These are phyloP conservation scores for Plectrocnemia conspersa DNA, from an alignment of 1,140 invertebrate species.

Conservation along the genomic window DNA sequence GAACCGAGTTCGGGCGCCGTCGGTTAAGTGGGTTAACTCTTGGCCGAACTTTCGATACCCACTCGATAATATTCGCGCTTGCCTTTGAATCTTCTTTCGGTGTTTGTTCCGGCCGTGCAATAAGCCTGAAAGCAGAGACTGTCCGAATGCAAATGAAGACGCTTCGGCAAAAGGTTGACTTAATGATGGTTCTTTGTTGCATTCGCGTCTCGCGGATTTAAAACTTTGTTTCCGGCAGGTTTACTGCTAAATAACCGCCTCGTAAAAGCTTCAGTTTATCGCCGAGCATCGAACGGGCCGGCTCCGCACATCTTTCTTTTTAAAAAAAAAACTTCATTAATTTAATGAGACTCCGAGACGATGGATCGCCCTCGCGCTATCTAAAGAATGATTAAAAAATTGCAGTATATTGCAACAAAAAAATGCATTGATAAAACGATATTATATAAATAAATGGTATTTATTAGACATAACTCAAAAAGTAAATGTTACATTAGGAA, in stretches of 20 bases:
- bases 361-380: not conserved
- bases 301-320: not conserved
- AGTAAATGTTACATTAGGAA: too few species aligned
- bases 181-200: slow-evolving; percentile 17
- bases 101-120: slow-evolving; percentile 2
- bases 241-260: not conserved
- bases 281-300: not conserved
- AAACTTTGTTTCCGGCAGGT: slow-evolving; percentile 7
- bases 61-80: not conserved
- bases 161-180: slow-evolving; percentile 16
- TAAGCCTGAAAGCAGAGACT: slow-evolving; percentile 2
- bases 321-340: slow-evolving; percentile 9
- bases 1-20: not conserved
- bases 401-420: too few species aligned
- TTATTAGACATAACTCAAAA: too few species aligned
- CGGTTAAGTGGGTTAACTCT: not conserved
- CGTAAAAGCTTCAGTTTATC: slow-evolving; percentile 7
- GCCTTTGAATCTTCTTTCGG: not conserved
- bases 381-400: too few species aligned
- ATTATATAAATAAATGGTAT: too few species aligned
- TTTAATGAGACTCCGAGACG: slow-evolving; percentile 3
- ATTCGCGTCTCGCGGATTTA: slow-evolving; percentile 2
- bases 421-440: too few species aligned
- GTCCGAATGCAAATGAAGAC: slow-evolving; percentile 19
- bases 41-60: not conserved